A percentile compares a stretch with the other conserved stretches of the same genome.
phyloP scores from a whole-genome alignment of 2,888 invertebrate species.

The Camptogramma bilineatum region DNA sequence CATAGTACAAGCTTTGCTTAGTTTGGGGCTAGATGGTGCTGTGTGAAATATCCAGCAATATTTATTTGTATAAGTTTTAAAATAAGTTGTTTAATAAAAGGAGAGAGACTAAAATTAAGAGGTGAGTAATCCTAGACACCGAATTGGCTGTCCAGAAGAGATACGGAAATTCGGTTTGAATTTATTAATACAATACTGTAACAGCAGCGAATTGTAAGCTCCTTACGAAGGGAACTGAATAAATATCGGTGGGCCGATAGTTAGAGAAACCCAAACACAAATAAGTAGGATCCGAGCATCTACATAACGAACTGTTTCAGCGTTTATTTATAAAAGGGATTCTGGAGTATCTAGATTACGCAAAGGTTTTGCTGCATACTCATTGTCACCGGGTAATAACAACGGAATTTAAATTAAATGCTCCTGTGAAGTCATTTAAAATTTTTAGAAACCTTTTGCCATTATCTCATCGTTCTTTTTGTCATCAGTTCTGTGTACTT shows the following conservation, averaged over 20 bases:
- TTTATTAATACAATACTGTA: conserved; percentile 79
- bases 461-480: no score
- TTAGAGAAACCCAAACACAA: conserved; percentile 55
- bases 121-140: conserved; percentile 62
- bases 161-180: conserved; percentile 75
- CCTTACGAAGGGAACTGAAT: conserved; percentile 77
- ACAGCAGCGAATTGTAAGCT: conserved; percentile 78
- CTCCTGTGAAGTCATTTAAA: background rate
- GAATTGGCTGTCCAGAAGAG: conserved; percentile 72
- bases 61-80: no score
- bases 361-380: background rate
- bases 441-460: no score
- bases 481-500: no score
- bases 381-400: background rate
- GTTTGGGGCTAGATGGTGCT: no score
- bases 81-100: conserved; percentile 37
- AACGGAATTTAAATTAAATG: background rate
- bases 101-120: conserved; percentile 52
- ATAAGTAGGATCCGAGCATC: conserved; percentile 44
- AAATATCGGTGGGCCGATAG: conserved; percentile 68
- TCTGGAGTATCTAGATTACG: conserved; percentile 13
- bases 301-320: conserved; percentile 41
- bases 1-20: no score
- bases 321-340: conserved; percentile 38
- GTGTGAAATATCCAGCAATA: no score